Evolutionary conservation across 2,113 vertebrate species (phyloP), one percentile per base, ranked within the genome.

Genomic region (Pelobates fuscus): DNA sequence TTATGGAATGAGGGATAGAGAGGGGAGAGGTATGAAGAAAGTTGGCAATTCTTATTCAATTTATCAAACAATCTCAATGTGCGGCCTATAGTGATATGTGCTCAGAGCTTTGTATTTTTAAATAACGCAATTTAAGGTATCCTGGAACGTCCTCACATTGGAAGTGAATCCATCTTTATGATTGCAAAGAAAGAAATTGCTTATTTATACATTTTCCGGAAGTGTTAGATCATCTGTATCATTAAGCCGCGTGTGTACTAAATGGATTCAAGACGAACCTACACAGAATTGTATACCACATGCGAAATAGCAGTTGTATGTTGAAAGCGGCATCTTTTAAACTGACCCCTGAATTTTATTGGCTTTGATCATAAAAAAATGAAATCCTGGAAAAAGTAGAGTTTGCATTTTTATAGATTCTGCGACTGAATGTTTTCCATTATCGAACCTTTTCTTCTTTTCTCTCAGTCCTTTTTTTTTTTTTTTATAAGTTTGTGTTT

Each of bases 381-480:
- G 12, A 41, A 55, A 57, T 73, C 18, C 61, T 57, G 29, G 49
- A 73, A 73, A 73, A 26, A 7, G 18, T 43, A 21, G 52, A 21
- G 44, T 41, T 64, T 43, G 29, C 44, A 26, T 65, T 73, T n/a
- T 65, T 72, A 72, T 72, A 29, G 60, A 54, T 72, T 32, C 59
- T 72, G 3, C 15, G 46, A 4, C 26, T 21, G 25, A 49, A 29
- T 71, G 60, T 55, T 73, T 73, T 41, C 12, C 23, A 73, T 73
- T 73, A 72, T 24, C 24, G 25, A 18, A 11, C 57, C 26, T 12
- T 8, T 29, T 71, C 12, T 21, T 21, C 20, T 17, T 17, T 21
- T 49, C 44, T 17, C 4, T 1, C 15, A 49, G 15, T 49, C 15
- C 44, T 49, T 49, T 49, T 49, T 49, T 41, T 41, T 41, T 8